Base-by-base conservation (phyloP, 2,113 vertebrate species). In the Turnix velox region DNA sequence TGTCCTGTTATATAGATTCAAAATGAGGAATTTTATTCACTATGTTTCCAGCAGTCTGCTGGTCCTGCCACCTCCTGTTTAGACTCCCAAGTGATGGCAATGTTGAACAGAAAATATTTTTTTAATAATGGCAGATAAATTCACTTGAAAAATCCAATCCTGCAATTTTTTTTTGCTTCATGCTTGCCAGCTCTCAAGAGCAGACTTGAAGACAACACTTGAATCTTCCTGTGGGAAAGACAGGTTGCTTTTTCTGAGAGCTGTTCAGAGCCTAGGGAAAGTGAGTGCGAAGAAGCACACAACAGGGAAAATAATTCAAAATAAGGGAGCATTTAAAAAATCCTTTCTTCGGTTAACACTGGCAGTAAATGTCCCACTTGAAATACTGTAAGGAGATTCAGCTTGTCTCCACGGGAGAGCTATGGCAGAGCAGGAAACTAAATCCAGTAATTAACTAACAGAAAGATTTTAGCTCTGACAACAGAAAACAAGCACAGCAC, bases 271-370 rank as follows among this genome's bases (percentile, higher is more conserved):
- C 37, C 77, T 14, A 12, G 57, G 48, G 79, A 90, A 85, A 93
- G 75, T 16, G 48, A 73, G 14, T 33, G 45, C 37, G 27, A 81
- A 78, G 61, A 51, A 92, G 79, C 28, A 43, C 5, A 14, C 7
- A 92, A 71, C 65, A 87, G 69, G 25, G 69, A 75, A 82, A 72
- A 87, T 82, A 84, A 86, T 42, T 96, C 88, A 88, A 93, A 94
- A 95, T 79, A 71, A 88, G 52, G 67, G 59, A 84, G 35, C 76
- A 78, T 73, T 92, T 54, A 48, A 83, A 83, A 94, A 93, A 94
- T 59, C 78, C 84, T 90, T 92, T 90, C 57, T 92, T 86, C 51
- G 59, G 39, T 20, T 92, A 72, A 42, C 40, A 33, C 33, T 42
- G 35, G 80, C 69, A 88, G 88, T 88, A 94, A 96, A 94, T 28